These are phyloP conservation scores for Acromyrmex echinatior DNA, from an alignment of 1,140 invertebrate genomes.

Conservation along the genomic window DNA sequence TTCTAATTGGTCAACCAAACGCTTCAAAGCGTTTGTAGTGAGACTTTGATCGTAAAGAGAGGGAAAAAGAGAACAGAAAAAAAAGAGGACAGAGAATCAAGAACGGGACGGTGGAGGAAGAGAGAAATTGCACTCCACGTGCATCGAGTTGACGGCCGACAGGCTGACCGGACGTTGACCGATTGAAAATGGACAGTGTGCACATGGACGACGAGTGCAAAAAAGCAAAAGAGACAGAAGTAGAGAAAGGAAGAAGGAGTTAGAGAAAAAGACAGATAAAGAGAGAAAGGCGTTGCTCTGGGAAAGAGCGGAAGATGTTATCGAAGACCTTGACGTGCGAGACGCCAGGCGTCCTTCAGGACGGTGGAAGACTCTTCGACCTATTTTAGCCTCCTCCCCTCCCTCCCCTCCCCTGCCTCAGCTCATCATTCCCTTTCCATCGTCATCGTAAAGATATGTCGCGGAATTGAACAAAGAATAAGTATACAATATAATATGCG, in stretches of 20 bases:
- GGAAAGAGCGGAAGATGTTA: neutral
- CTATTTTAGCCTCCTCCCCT: neutral
- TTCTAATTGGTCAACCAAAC: too few relatives aligned
- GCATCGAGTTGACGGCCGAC: slow-evolving; percentile 31
- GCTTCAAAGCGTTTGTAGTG: too few relatives aligned
- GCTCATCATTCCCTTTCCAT: too few relatives aligned
- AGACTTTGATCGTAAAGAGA: too few relatives aligned
- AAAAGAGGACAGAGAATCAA: neutral
- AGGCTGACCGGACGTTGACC: slow-evolving; percentile 50
- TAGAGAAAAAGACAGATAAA: neutral
- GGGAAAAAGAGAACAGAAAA: neutral
- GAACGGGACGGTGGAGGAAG: neutral
- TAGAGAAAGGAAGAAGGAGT: neutral
- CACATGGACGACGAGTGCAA: slow-evolving; percentile 9
- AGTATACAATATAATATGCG: slow-evolving; percentile 9
- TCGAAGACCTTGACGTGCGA: slow-evolving; percentile 12
- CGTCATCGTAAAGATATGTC: neutral
- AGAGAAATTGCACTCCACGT: slow-evolving; percentile 49
- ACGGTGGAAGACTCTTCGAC: neutral
- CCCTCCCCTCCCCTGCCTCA: too few relatives aligned
- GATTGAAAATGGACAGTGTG: slow-evolving; percentile 17
- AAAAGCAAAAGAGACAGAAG: neutral
- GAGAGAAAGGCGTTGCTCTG: neutral
- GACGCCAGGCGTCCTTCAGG: slow-evolving; percentile 17
- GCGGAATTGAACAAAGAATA: neutral